phyloP scores from a whole-genome alignment of 1,140 invertebrate genomes.

The Palaemon carinicauda region DNA sequence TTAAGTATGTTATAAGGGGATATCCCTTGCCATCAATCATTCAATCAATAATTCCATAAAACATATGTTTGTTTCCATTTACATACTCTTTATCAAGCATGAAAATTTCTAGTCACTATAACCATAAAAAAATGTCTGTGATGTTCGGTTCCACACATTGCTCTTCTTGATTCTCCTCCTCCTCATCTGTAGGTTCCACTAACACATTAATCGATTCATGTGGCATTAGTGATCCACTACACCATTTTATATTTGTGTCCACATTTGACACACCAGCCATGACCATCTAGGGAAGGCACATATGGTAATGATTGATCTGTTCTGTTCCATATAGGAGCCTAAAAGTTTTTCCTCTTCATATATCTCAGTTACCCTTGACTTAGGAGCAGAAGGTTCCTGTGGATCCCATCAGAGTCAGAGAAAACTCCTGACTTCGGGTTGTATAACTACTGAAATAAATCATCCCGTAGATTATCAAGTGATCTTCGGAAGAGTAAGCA shows the following conservation, averaged over 20 bases:
- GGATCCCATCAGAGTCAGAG: background rate
- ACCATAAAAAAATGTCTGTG: background rate
- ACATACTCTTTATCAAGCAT: constrained; percentile 3
- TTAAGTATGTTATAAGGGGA: background rate
- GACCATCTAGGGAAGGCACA: background rate
- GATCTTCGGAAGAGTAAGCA: background rate
- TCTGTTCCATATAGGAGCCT: background rate
- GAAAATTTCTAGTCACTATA: background rate
- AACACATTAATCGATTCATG: background rate
- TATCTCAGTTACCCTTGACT: background rate
- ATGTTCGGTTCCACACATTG: background rate
- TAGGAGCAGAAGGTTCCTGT: background rate
- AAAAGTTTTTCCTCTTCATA: no score
- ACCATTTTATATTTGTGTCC: background rate
- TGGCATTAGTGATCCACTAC: background rate
- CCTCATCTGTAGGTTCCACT: background rate
- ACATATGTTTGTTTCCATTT: constrained; percentile 1
- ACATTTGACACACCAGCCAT: background rate
- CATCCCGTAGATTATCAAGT: background rate
- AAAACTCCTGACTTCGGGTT: background rate
- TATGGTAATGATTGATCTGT: background rate
- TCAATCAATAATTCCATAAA: background rate
- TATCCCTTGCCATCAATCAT: constrained; percentile 1
- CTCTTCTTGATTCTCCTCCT: background rate
- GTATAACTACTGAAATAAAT: background rate